Base-by-base conservation (phyloP, 2,888 invertebrate genomes). In the Blastobasis adustella region DNA sequence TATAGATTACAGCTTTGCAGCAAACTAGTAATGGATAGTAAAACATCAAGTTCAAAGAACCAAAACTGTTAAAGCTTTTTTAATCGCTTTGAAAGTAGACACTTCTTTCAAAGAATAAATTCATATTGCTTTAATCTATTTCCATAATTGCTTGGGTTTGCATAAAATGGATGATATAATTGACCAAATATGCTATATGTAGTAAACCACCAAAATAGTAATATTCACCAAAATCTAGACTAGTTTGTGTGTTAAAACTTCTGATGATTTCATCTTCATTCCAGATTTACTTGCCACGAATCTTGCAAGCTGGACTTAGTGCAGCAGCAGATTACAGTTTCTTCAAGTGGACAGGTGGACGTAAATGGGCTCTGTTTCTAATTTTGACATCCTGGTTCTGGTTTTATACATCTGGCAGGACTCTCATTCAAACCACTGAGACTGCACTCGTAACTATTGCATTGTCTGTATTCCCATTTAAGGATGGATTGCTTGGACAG, bases 341-440 rank as follows among this genome's bases (percentile, higher is more conserved):
- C 58, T 95, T 92, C 68, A 79, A 91, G 58, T 95, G 94, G 94
- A 91, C 91, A 0, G 92, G 92, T 0, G 86, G 84, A n/a, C 91
- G 92, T 50, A 93, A 94, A 77, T 95, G 95, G 94, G 92, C 95
- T 0, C 71, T 95, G 6, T 92, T 95, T 62, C 88, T 93, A 52
- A 91, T 96, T 49, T 82, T 93, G 0, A 91, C 93, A 0, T 94
- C 95, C 45, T 98, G 97, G 96, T 98, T 97, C 79, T 94, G 96
- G 92, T 95, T 96, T 73, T 99, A 97, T 75, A 96, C 95, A 8
- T 93, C 93, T 0, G 93, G 97, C 0, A 90, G 99, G 49, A 98
- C 98, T 0, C 73, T 99, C 47, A 91, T 95, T 41, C 99, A 99
- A 74, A 94, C 94, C 0, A 80, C 96, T 58, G 99, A 99, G 85